Percentiles rank a stretch among this genome's conserved stretches.
Conservation (phyloP, 37 sponge, comb jelly and placozoan genomes). For the Spongilla lacustris region DNA sequence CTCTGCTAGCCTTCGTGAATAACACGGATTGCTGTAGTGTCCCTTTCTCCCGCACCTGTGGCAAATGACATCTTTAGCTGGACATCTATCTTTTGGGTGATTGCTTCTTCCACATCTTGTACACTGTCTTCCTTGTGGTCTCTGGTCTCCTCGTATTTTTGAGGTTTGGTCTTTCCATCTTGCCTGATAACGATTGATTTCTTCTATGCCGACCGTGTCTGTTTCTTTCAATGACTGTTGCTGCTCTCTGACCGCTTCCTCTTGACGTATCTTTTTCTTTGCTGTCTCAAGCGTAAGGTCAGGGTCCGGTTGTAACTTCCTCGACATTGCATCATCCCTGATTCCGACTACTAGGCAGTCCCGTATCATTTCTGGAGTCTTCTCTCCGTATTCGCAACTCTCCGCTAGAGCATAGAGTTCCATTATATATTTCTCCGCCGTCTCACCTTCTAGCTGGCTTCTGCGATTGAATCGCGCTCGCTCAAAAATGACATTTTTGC, state of each 20-base stretch:
- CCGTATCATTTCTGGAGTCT: constrained; percentile 10
- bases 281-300: constrained; percentile 17
- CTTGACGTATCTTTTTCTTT: constrained; percentile 6
- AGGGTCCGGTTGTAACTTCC: constrained; percentile 7
- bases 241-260: constrained; percentile 18
- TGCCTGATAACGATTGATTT: too few species aligned
- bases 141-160: too few species aligned
- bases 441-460: background rate
- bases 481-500: constrained; percentile 3
- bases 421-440: background rate
- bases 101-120: too few species aligned
- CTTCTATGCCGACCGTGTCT: too few species aligned
- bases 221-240: too few species aligned
- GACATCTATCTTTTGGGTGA: background rate
- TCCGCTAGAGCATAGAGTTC: constrained; percentile 6
- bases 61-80: background rate
- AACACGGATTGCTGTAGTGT: constrained; percentile 6
- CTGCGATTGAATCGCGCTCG: background rate
- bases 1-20: background rate
- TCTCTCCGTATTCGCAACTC: background rate
- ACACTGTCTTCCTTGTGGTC: too few species aligned
- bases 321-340: constrained; percentile 7
- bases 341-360: constrained; percentile 8
- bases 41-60: background rate
- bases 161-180: too few species aligned